phyloP scores from a whole-genome alignment of 2,113 vertebrate genomes.

The Fulmarus glacialis region DNA sequence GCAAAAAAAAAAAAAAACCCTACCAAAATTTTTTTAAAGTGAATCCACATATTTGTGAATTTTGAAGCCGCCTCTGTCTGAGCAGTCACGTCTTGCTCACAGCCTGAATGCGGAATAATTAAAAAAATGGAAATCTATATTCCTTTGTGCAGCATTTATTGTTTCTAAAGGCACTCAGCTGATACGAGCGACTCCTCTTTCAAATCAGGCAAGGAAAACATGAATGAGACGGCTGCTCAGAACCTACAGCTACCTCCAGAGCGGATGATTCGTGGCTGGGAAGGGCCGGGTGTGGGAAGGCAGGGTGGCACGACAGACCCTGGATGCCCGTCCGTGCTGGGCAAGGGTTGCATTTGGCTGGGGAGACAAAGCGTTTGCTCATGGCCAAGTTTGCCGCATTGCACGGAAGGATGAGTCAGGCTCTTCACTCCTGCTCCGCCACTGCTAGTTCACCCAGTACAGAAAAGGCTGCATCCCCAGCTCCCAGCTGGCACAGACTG shows the following conservation, averaged over 20 bases:
- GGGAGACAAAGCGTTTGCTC: not conserved
- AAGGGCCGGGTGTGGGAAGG: rapidly evolving
- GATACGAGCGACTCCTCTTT: not conserved
- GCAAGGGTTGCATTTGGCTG: not conserved
- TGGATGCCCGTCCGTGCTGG: rapidly evolving
- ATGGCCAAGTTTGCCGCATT: rapidly evolving
- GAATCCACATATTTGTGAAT: not conserved
- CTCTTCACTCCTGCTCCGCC: not conserved
- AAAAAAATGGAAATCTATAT: not conserved
- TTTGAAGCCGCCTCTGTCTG: not conserved
- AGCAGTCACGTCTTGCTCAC: not conserved
- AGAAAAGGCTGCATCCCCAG: not conserved
- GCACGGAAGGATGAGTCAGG: not conserved
- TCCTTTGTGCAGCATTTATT: not conserved
- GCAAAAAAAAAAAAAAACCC: not conserved
- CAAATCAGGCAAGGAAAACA: not conserved
- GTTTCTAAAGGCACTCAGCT: not conserved
- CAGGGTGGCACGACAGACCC: not conserved
- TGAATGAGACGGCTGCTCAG: not conserved
- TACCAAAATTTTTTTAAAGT: not conserved
- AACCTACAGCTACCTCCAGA: not conserved
- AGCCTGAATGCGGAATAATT: not conserved
- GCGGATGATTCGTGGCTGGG: rapidly evolving
- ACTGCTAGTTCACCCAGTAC: not conserved
- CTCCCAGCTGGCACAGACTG: rapidly evolving